Conservation (phyloP, 2,113 vertebrate species). For the Thunnus maccoyii region DNA sequence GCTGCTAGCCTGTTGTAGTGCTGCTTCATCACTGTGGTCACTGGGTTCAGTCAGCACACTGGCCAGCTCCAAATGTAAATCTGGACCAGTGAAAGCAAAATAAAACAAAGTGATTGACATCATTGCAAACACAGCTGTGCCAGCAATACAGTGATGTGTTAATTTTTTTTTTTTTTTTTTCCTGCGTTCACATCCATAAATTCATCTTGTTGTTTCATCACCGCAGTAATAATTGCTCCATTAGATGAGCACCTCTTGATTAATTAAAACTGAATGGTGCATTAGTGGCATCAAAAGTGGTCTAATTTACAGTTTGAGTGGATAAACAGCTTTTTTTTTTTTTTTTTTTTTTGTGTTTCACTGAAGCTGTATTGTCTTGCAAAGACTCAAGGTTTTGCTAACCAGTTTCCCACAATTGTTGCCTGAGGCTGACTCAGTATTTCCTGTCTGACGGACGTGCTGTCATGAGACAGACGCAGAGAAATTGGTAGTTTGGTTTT, state of each 20-base stretch:
- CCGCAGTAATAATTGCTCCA: not conserved
- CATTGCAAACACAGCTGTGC: not conserved
- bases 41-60: conserved; percentile 37
- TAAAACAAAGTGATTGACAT: not conserved
- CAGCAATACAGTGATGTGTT: not conserved
- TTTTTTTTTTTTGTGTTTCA: not conserved
- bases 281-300: not conserved
- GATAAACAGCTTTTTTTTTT: not conserved
- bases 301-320: not conserved
- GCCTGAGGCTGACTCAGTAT: conserved; percentile 26
- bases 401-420: conserved; percentile 15
- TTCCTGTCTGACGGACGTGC: conserved; percentile 19
- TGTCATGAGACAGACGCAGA: not conserved
- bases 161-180: not conserved
- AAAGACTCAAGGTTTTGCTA: not conserved
- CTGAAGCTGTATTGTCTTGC: conserved; percentile 1
- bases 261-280: not conserved
- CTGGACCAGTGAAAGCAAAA: not conserved
- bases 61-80: conserved; percentile 33
- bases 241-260: not conserved
- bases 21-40: conserved; percentile 47
- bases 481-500: not conserved
- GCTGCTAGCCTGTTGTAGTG: conserved; percentile 40
- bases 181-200: not conserved
- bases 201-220: not conserved